Conservation (phyloP, 1,140 invertebrate species). For the fruit fly (Drosophila melanogaster) region DNA sequence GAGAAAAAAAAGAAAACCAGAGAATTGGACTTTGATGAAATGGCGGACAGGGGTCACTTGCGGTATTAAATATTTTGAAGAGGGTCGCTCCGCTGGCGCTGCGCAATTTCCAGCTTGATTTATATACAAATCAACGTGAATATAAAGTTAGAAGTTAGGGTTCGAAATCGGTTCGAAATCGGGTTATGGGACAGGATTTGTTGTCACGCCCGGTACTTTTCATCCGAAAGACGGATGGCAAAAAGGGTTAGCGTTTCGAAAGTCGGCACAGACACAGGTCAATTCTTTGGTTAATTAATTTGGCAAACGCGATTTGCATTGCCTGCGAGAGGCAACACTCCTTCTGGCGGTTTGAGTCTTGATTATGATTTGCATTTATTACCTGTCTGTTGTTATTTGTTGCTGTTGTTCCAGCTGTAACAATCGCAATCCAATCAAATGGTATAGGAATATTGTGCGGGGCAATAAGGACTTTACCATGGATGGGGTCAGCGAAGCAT, state of each 20-base stretch:
- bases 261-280: conserved; percentile 17
- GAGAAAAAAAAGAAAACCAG: conserved; percentile 7
- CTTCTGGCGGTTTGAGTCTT: conserved; percentile 14
- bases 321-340: conserved; percentile 11
- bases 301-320: conserved; percentile 31
- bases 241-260: not conserved
- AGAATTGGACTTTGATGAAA: conserved; percentile 61
- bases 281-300: conserved; percentile 53
- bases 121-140: conserved; percentile 31
- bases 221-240: not conserved
- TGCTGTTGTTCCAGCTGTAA: conserved; percentile 58
- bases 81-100: conserved; percentile 56
- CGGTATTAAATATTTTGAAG: conserved; percentile 81
- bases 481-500: conserved; percentile 68
- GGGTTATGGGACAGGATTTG: conserved; percentile 31
- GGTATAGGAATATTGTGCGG: not conserved
- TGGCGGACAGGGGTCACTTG: conserved; percentile 77
- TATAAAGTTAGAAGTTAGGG: not conserved
- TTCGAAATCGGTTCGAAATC: conserved; percentile 6
- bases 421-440: conserved; percentile 19
- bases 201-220: conserved; percentile 66
- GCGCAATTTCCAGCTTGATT: conserved; percentile 68
- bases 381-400: conserved; percentile 23
- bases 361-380: conserved; percentile 66
- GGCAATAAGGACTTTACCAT: conserved; percentile 41